These are phyloP conservation scores for Gulo gulo DNA, from an alignment of 2,113 vertebrate genomes.

Conservation along the genomic window DNA sequence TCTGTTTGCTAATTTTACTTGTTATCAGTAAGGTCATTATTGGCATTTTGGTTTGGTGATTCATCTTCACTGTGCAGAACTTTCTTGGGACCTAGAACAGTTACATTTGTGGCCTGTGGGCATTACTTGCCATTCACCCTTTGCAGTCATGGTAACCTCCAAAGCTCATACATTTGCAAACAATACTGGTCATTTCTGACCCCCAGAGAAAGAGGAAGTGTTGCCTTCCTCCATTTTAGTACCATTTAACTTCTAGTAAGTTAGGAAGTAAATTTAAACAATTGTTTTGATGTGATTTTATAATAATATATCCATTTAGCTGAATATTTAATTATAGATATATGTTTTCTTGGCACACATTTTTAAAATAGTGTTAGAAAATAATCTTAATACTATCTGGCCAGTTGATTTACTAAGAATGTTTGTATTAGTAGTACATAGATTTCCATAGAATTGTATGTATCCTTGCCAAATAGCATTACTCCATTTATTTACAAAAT, in stretches of 20 bases:
- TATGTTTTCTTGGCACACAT: neutral
- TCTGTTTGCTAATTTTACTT: neutral
- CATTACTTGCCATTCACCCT: neutral
- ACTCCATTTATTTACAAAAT: neutral
- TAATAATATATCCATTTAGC: neutral
- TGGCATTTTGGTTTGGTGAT: neutral
- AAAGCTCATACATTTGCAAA: neutral
- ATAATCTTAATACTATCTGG: neutral
- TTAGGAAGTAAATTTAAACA: neutral
- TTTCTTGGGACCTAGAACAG: neutral
- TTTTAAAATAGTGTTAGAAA: neutral
- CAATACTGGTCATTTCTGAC: neutral
- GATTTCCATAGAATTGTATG: neutral
- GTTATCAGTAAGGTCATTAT: neutral
- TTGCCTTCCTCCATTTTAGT: neutral
- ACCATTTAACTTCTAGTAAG: neutral
- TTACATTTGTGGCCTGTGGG: neutral
- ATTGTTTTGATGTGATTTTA: neutral
- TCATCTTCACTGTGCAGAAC: neutral
- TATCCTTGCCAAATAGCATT: neutral
- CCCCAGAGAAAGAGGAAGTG: neutral
- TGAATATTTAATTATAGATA: neutral
- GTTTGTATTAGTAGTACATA: neutral
- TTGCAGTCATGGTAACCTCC: neutral
- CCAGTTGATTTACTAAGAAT: neutral